A percentile compares a stretch with the other conserved stretches of the same genome.
phyloP scores from a whole-genome alignment of 1,140 invertebrate genomes.

The Pseudomyrmex dendroicus region DNA sequence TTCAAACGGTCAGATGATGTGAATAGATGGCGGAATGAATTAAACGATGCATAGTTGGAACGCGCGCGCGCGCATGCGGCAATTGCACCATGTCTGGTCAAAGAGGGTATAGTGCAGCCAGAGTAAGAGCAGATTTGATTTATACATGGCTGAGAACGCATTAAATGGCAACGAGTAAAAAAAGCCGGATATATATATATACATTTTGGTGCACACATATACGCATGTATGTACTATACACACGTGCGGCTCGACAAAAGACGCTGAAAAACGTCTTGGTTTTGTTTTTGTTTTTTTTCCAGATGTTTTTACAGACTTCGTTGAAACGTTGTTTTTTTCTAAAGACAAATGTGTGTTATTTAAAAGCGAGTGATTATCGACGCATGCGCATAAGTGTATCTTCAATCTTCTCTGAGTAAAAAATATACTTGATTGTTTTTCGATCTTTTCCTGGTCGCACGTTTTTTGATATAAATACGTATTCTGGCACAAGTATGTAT shows the following conservation, averaged over 20 bases:
- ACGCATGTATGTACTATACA: constrained; percentile 28
- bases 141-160: constrained; percentile 7
- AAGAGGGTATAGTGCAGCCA: not conserved
- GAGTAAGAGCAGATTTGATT: not conserved
- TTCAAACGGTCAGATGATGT: too few species aligned
- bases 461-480: too few species aligned
- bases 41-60: not conserved
- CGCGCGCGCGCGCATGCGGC: not conserved
- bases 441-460: too few species aligned
- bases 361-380: too few species aligned
- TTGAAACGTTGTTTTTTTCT: too few species aligned
- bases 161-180: constrained; percentile 32
- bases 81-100: not conserved
- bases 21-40: not conserved
- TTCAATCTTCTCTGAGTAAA: too few species aligned
- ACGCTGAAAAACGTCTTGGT: too few species aligned
- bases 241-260: not conserved
- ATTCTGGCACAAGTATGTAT: not conserved
- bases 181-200: constrained; percentile 15
- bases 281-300: too few species aligned
- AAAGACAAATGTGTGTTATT: too few species aligned
- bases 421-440: too few species aligned
- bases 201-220: not conserved
- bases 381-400: too few species aligned
- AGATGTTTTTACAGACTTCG: too few species aligned